phyloP scores from a whole-genome alignment of 2,888 invertebrate species.

The Hypsopygia costalis region DNA sequence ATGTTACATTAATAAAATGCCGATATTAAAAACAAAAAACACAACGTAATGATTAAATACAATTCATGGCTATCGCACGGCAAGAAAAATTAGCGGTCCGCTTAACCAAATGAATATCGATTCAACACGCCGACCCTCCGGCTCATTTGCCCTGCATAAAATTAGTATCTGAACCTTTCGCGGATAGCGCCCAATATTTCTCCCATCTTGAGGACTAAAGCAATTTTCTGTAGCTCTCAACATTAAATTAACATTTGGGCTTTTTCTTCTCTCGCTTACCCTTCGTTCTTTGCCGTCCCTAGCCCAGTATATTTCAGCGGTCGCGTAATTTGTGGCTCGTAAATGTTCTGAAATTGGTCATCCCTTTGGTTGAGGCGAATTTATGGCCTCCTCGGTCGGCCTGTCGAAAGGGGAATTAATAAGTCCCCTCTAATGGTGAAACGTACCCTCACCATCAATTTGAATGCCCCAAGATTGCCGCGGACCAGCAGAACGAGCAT shows the following conservation, averaged over 20 bases:
- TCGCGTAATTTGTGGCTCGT: conserved; percentile 80
- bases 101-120: conserved; percentile 72
- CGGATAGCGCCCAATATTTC: conserved; percentile 61
- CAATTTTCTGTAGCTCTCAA: conserved; percentile 73
- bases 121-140: conserved; percentile 47
- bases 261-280: conserved; percentile 65
- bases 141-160: conserved; percentile 73
- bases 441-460: conserved; percentile 79
- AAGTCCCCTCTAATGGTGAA: conserved; percentile 79
- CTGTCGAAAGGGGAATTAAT: conserved; percentile 81
- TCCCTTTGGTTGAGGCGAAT: conserved; percentile 80
- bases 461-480: conserved; percentile 75
- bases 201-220: conserved; percentile 64
- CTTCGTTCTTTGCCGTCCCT: conserved; percentile 55
- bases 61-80: conserved; percentile 56
- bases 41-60: conserved; percentile 47
- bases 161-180: conserved; percentile 68
- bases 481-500: conserved; percentile 61
- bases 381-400: conserved; percentile 78
- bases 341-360: conserved; percentile 81
- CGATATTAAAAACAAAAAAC: too few species aligned
- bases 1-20: too few species aligned
- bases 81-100: conserved; percentile 61
- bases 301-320: conserved; percentile 77
- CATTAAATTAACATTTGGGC: conserved; percentile 78